Conservation (phyloP, 2,888 invertebrate species). For the Cactoblastis cactorum region DNA sequence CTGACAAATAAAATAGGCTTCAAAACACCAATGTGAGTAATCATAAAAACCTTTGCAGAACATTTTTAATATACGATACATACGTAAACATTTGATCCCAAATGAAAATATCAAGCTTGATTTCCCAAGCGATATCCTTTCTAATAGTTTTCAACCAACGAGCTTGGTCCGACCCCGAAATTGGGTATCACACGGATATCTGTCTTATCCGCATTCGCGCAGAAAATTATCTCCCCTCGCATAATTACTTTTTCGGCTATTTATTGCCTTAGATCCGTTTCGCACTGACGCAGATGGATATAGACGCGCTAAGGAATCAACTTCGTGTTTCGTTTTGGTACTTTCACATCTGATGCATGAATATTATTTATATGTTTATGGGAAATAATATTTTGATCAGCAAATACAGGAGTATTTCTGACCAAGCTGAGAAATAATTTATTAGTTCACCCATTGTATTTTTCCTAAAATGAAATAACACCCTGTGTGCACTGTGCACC, state of each 20-base stretch:
- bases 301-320: background rate
- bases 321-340: background rate
- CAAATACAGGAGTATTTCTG: too few relatives aligned
- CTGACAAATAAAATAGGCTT: background rate
- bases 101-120: background rate
- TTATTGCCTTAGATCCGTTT: slow-evolving; percentile 12
- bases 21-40: too few relatives aligned
- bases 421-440: too few relatives aligned
- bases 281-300: background rate
- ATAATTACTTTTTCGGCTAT: slow-evolving; percentile 33
- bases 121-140: slow-evolving; percentile 8
- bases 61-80: background rate
- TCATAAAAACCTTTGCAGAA: background rate
- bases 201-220: slow-evolving; percentile 30
- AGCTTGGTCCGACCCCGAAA: slow-evolving; percentile 5
- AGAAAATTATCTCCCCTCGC: slow-evolving; percentile 34
- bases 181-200: slow-evolving; percentile 21
- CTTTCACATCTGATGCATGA: too few relatives aligned
- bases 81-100: background rate
- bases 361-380: too few relatives aligned
- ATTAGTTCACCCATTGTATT: too few relatives aligned
- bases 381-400: too few relatives aligned
- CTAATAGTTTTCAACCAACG: slow-evolving; percentile 15
- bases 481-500: too few relatives aligned
- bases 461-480: too few relatives aligned